Base-by-base conservation (phyloP, 1,140 invertebrate genomes). In the Zophobas atratus region DNA sequence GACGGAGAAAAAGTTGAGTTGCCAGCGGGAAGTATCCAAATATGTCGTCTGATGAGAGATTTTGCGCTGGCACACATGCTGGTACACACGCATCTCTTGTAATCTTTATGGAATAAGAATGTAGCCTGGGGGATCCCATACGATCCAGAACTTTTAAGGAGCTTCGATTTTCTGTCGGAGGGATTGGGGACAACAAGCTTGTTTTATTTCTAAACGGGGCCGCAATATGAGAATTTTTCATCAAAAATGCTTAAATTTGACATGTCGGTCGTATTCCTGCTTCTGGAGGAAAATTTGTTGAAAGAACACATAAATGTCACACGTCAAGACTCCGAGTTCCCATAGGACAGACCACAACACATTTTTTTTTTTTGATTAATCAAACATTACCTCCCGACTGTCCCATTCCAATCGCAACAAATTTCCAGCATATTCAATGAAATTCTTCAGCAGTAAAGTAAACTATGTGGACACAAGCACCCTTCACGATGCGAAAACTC, bases 51-150 rank as follows among this genome's bases (percentile, higher is more conserved):
- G 77, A 78, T 78, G 77, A 78, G 70, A 78, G 77, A 78, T 78
- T 75, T 77, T 70, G 70, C 74, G 60, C 41, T 36, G 8, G 74
- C 78, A 80, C 78, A 80, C 75, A 75, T 80, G 78, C 51, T 56
- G 41, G 56, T 77, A 80, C 78, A 80, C 78, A 80, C 78, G 75
- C 33, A 36, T 70, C 32, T 60, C 75, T 76, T 81, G 80, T 81
- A 81, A 81, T 81, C 80, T 81, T 81, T 81, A 81, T 81, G 80
- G 80, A 81, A 81, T 79, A 81, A 79, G 80, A 81, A 81, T 81
- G 80, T 81, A 67, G 70, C 77, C 73, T 41, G 70, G 63, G 38
- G 70, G 32, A 35, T 57, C 74, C 60, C 33, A 67, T 39, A 32
- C 60, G 60, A 67, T 20, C n/a, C 60, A 2, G 8, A 67, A 67